Percentiles rank a stretch among this genome's conserved stretches.
Evolutionary conservation across 2,888 invertebrate genomes (phyloP).

Genomic region (Diogma glabrata): DNA sequence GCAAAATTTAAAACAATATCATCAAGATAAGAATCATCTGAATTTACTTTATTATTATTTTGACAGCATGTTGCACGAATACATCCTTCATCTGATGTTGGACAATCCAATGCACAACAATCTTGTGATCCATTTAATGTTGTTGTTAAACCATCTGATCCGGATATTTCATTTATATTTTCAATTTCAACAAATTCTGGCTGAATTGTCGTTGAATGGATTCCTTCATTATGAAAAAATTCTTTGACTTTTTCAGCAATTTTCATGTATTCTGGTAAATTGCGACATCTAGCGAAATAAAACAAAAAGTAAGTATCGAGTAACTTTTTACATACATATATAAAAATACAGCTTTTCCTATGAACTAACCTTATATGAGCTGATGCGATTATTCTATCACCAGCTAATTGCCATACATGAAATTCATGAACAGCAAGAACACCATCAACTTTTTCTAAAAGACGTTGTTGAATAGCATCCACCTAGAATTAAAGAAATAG

Average conservation of each 20-base stretch:
- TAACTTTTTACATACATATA: too few species aligned
- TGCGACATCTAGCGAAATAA: constrained; percentile 63
- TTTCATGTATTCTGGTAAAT: constrained; percentile 92
- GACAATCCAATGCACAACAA: constrained; percentile 77
- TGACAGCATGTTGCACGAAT: constrained; percentile 77
- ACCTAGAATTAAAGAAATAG: constrained; percentile 43
- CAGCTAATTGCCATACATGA: constrained; percentile 96
- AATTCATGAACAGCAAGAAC: constrained; percentile 95
- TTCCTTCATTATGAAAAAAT: constrained; percentile 96
- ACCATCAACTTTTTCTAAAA: constrained; percentile 84
- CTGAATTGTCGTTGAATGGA: constrained; percentile 97
- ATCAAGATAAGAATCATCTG: constrained; percentile 3
- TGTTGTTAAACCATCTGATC: constrained; percentile 37
- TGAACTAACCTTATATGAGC: constrained; percentile 79
- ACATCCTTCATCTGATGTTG: constrained; percentile 71
- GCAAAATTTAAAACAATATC: constrained; percentile 7
- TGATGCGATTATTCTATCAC: constrained; percentile 92
- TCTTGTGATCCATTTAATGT: constrained; percentile 41
- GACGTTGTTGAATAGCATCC: constrained; percentile 77
- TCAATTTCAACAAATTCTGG: constrained; percentile 90
- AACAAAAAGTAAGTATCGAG: not conserved
- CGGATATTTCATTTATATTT: constrained; percentile 31
- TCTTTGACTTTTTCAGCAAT: constrained; percentile 93
- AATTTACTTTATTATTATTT: constrained; percentile 34
- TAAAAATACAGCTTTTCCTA: too few species aligned